phyloP scores from a whole-genome alignment of 2,797 vertebrate species.

The Acridotheres tristis region DNA sequence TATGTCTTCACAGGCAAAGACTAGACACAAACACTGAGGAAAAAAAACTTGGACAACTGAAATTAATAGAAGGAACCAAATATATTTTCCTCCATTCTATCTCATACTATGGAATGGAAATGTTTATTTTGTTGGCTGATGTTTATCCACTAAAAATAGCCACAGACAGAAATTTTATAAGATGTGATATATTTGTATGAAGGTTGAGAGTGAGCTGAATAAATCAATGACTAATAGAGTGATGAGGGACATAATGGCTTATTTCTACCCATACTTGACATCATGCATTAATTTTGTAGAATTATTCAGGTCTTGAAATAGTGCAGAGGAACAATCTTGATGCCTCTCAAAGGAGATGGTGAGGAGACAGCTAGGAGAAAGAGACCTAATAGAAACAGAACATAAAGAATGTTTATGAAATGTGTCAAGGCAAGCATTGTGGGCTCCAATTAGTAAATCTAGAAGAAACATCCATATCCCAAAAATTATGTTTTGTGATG shows the following conservation, averaged over 20 bases:
- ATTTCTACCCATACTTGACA: slow-evolving; percentile 46
- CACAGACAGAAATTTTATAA: neutral
- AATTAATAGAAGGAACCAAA: neutral
- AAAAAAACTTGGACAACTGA: neutral
- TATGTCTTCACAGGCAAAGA: neutral
- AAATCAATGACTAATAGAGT: slow-evolving; percentile 47
- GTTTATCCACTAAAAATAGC: slow-evolving; percentile 11
- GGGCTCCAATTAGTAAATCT: slow-evolving; percentile 11
- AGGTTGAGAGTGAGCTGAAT: slow-evolving; percentile 8
- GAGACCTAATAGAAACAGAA: slow-evolving; percentile 53
- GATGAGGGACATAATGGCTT: slow-evolving; percentile 48
- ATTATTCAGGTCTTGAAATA: slow-evolving; percentile 54
- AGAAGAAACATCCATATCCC: slow-evolving; percentile 6
- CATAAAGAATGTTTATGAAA: slow-evolving; percentile 44
- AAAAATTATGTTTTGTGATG: neutral
- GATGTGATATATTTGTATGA: slow-evolving; percentile 8
- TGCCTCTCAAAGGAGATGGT: slow-evolving; percentile 51
- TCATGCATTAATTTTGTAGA: slow-evolving; percentile 42
- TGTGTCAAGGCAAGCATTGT: slow-evolving; percentile 30
- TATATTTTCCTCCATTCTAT: neutral
- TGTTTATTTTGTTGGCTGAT: slow-evolving; percentile 7
- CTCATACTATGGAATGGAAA: neutral
- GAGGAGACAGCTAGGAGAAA: slow-evolving; percentile 23
- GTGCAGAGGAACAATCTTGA: slow-evolving; percentile 34
- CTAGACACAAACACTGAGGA: neutral